Base-by-base conservation (phyloP, 2,888 invertebrate species). In the Acleris sparsana region DNA sequence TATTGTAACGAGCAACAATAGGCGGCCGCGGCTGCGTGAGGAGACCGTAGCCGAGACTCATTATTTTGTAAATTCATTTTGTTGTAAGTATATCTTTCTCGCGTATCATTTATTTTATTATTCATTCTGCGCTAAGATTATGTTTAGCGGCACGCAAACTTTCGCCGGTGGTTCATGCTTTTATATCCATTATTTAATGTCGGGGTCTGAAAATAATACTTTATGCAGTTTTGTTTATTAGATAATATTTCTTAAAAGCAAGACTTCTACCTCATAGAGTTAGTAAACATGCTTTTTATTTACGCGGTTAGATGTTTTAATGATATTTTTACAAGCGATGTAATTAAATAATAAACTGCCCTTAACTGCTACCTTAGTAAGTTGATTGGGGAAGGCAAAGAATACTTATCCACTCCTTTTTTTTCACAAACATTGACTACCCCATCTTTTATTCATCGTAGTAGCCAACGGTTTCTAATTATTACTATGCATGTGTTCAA, bases 81-180 rank as follows among this genome's bases (percentile, higher is more conserved):
- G 43, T 49, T 65, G 29, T 49, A 43, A 55, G 39, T 29, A 51
- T 11, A 16, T 13, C 43, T 44, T 44, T 65, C 44, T 43, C 55
- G 55, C 29, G 43, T 61, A 51, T 56, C 49, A 51, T 60, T 55
- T 55, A 51, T 53, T 60, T 53, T 65, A 60, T 51, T 65, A 60
- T 64, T 64, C 53, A 49, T 60, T 49, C 55, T 56, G 53, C 51
- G 44, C 51, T 16, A 60, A 65, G 65, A 61, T 65, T 60, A 60
- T 65, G 55, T 65, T 49, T 60, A 60, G 60, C 55, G 33, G 55
- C 65, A 65, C 60, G 65, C 65, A 44, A 65, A 60, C 60, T 55
- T 58, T 60, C 60, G 55, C 55, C 51, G 43, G 57, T 51, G 65
- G 60, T 44, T 65, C 43, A 49, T 59, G 48, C 25, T 39, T 65